Conservation (phyloP, 2,888 invertebrate genomes). For the Perithous albicinctus region DNA sequence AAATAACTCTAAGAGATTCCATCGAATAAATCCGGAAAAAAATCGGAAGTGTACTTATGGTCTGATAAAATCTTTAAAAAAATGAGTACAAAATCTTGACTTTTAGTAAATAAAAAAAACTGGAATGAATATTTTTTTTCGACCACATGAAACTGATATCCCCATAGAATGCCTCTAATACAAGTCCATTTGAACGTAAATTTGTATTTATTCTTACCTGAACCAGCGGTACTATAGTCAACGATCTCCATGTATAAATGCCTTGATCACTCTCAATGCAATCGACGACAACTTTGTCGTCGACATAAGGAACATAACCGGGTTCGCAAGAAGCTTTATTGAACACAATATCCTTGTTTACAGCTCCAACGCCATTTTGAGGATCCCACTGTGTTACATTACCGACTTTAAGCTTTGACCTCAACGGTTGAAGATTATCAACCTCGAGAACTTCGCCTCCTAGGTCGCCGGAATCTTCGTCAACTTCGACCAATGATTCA, state of each 20-base stretch:
- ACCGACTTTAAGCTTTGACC: constrained; percentile 86
- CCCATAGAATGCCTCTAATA: too few relatives aligned
- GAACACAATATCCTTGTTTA: constrained; percentile 88
- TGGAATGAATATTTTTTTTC: too few relatives aligned
- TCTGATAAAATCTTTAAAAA: too few relatives aligned
- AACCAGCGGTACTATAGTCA: constrained; percentile 84
- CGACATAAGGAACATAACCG: constrained; percentile 86
- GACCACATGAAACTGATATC: too few relatives aligned
- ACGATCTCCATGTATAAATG: constrained; percentile 87
- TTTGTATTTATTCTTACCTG: constrained; percentile 58
- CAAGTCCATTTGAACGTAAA: not conserved
- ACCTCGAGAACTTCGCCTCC: constrained; percentile 88
- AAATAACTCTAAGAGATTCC: too few relatives aligned
- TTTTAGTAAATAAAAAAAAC: too few relatives aligned
- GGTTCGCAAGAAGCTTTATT: constrained; percentile 86
- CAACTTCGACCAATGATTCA: constrained; percentile 87
- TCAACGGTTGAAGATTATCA: constrained; percentile 87
- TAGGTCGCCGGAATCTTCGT: constrained; percentile 86
- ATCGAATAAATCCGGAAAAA: too few relatives aligned
- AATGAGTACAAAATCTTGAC: too few relatives aligned
- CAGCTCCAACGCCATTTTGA: constrained; percentile 84
- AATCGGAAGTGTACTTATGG: too few relatives aligned
- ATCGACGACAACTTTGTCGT: constrained; percentile 89
- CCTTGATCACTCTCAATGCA: constrained; percentile 91
- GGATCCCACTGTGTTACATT: constrained; percentile 84